phyloP scores from a whole-genome alignment of 1,140 invertebrate species.

The Camponotus floridanus region DNA sequence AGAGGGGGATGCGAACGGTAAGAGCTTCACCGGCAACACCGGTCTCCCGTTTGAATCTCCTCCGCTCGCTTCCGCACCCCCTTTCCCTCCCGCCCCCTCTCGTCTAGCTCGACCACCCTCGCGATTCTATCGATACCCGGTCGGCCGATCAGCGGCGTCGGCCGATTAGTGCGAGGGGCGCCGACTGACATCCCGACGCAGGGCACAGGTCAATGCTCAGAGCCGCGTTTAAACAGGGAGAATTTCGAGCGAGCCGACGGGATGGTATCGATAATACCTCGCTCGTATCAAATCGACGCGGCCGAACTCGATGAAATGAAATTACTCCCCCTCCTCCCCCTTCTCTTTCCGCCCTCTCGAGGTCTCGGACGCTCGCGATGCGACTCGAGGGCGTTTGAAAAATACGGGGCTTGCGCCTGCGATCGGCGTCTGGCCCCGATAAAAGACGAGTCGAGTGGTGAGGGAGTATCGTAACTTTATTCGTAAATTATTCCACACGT shows the following conservation, averaged over 20 bases:
- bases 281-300: slow-evolving; percentile 45
- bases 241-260: neutral
- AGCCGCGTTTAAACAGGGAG: slow-evolving; percentile 21
- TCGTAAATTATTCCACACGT: slow-evolving; percentile 19
- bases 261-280: slow-evolving; percentile 42
- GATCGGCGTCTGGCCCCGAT: slow-evolving; percentile 9
- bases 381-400: slow-evolving; percentile 28
- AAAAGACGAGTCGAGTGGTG: slow-evolving; percentile 12
- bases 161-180: neutral
- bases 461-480: slow-evolving; percentile 15
- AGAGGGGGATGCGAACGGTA: slow-evolving; percentile 29
- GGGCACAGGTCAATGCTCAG: slow-evolving; percentile 10
- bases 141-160: slow-evolving; percentile 25
- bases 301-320: slow-evolving; percentile 48
- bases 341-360: neutral
- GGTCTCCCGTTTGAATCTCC: slow-evolving; percentile 18
- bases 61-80: neutral
- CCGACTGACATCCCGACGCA: neutral
- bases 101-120: neutral
- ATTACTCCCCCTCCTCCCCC: slow-evolving; percentile 13
- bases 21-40: neutral
- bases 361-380: neutral
- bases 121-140: slow-evolving; percentile 21
- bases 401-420: slow-evolving; percentile 15
- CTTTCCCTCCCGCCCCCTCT: neutral